phyloP scores from a whole-genome alignment of 2,113 vertebrate species.

The Pungitius pungitius region DNA sequence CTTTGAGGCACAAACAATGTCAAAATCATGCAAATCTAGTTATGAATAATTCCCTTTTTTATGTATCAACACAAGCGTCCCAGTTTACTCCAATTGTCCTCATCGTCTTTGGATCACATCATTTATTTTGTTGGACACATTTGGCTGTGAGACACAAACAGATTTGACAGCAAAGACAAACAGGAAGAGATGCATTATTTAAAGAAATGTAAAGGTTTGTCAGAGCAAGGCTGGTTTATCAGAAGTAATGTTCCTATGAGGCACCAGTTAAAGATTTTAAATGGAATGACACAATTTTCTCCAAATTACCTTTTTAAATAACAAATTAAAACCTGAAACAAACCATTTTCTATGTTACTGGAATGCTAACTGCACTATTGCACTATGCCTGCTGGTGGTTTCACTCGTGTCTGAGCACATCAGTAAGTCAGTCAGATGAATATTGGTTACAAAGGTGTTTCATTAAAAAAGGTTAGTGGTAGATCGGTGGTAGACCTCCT shows the following conservation, averaged over 20 bases:
- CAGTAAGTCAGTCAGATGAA: conserved; percentile 39
- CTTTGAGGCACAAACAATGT: conserved; percentile 4
- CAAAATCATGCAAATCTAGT: conserved; percentile 12
- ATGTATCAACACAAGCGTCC: not conserved
- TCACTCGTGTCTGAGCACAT: conserved; percentile 20
- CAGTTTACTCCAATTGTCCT: not conserved
- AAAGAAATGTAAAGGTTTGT: conserved; percentile 49
- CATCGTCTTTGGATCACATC: conserved; percentile 36
- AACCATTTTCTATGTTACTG: conserved; percentile 17
- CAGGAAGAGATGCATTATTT: conserved; percentile 61
- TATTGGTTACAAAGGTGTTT: conserved; percentile 49
- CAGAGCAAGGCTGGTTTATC: conserved; percentile 43
- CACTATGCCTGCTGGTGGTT: conserved; percentile 7
- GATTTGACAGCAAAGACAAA: conserved; percentile 51
- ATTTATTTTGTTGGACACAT: conserved; percentile 27
- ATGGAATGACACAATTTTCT: conserved; percentile 5
- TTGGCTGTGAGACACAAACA: conserved; percentile 37
- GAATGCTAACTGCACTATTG: not conserved
- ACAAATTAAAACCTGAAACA: conserved; percentile 6
- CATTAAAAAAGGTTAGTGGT: conserved; percentile 39
- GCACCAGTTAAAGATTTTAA: conserved; percentile 8
- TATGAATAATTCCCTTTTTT: not conserved
- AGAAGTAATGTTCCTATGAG: conserved; percentile 1
- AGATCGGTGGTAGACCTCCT: conserved; percentile 19
- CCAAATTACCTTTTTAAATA: conserved; percentile 5